phyloP scores from a whole-genome alignment of 2,797 vertebrate species.

The Typhlichthys subterraneus region DNA sequence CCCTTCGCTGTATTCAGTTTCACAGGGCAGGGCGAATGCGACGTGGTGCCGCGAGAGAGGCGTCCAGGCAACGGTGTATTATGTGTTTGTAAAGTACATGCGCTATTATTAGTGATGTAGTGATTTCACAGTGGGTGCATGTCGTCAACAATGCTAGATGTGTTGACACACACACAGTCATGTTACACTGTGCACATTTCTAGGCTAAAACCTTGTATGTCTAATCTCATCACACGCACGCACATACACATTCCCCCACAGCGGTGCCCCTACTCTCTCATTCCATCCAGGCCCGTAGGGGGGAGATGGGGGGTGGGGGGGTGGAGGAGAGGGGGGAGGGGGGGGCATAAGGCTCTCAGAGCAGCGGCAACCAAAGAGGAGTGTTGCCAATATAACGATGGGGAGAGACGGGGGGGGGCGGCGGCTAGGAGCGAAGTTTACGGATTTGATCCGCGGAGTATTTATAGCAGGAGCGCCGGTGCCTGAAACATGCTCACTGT shows the following conservation, averaged over 20 bases:
- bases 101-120: no score
- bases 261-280: not conserved
- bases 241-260: not conserved
- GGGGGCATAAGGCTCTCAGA: no score
- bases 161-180: no score
- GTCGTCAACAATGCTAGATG: no score
- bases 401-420: conserved; percentile 60
- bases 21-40: no score
- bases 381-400: conserved; percentile 9
- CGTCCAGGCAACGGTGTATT: no score
- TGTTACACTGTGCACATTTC: no score
- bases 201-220: not conserved
- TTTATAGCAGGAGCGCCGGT: conserved; percentile 63
- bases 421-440: conserved; percentile 65
- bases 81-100: no score
- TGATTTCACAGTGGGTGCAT: no score
- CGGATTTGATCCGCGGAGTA: conserved; percentile 70
- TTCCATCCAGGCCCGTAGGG: not conserved
- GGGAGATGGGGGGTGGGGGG: not conserved
- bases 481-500: conserved; percentile 56
- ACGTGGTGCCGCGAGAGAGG: no score
- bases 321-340: no score
- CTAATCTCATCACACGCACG: not conserved
- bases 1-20: not conserved
- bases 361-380: conserved; percentile 1